phyloP scores from a whole-genome alignment of 2,888 invertebrate genomes.

The Ophioninae sp. region DNA sequence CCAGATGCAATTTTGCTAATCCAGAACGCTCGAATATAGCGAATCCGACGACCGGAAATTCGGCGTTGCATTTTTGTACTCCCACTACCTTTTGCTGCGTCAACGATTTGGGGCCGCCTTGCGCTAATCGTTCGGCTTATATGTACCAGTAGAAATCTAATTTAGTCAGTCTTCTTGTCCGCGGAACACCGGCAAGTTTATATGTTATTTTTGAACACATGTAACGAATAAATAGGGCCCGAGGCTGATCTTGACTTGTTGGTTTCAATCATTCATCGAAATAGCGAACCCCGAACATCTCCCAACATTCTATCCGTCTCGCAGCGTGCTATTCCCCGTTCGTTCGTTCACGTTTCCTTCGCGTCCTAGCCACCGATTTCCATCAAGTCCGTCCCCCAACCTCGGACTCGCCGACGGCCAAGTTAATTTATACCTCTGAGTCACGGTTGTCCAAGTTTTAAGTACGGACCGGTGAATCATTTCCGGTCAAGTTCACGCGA shows the following conservation, averaged over 20 bases:
- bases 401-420: background rate
- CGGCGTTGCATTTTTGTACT: background rate
- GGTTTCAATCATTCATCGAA: no score
- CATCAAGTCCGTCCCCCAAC: background rate
- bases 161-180: background rate
- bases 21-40: no score
- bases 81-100: background rate
- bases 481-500: background rate
- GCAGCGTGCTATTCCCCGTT: background rate
- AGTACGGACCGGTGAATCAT: background rate
- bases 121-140: no score
- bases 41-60: background rate
- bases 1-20: no score
- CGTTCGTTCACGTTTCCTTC: background rate
- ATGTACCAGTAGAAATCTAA: background rate
- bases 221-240: no score
- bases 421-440: background rate
- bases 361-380: background rate
- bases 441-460: background rate
- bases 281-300: background rate
- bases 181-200: background rate
- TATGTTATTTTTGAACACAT: no score
- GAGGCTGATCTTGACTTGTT: no score
- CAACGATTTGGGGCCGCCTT: no score
- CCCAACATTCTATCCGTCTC: background rate